phyloP scores from a whole-genome alignment of 2,797 vertebrate genomes.

The Rhinichthys osculus region DNA sequence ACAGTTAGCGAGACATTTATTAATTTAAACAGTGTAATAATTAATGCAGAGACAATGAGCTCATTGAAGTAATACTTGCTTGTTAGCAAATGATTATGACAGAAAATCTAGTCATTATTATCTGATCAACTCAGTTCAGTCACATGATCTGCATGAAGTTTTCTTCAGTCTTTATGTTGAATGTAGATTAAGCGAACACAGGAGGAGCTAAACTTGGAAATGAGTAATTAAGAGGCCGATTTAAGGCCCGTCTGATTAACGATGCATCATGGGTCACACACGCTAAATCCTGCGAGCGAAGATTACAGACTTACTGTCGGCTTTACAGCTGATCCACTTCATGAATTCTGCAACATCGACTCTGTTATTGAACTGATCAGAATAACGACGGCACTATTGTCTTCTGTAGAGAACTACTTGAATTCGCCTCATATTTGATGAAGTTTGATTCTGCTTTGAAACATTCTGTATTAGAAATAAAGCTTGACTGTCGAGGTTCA shows the following conservation, averaged over 20 bases:
- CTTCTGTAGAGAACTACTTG: too few relatives aligned
- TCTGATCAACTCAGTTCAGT: too few relatives aligned
- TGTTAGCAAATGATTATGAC: too few relatives aligned
- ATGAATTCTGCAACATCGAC: not conserved
- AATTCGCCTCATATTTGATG: not conserved
- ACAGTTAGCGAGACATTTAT: too few relatives aligned
- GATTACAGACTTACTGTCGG: constrained; percentile 1
- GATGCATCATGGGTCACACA: not conserved
- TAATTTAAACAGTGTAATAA: too few relatives aligned
- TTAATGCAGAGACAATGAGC: too few relatives aligned
- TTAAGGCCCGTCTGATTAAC: not conserved
- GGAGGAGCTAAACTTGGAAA: not conserved
- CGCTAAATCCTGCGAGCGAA: not conserved
- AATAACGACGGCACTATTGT: not conserved
- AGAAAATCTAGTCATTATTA: too few relatives aligned
- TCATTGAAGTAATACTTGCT: too few relatives aligned
- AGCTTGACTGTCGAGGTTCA: not conserved
- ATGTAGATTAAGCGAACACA: too few relatives aligned
- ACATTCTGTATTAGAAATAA: not conserved
- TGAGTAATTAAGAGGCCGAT: not conserved
- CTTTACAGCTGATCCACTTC: too few relatives aligned
- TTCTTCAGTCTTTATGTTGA: not conserved
- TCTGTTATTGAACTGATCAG: not conserved
- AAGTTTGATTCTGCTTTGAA: not conserved
- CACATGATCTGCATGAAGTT: too few relatives aligned